Percentiles rank a stretch among this genome's conserved stretches.
phyloP scores from a whole-genome alignment of 2,797 vertebrate genomes.

The Falco berigora region DNA sequence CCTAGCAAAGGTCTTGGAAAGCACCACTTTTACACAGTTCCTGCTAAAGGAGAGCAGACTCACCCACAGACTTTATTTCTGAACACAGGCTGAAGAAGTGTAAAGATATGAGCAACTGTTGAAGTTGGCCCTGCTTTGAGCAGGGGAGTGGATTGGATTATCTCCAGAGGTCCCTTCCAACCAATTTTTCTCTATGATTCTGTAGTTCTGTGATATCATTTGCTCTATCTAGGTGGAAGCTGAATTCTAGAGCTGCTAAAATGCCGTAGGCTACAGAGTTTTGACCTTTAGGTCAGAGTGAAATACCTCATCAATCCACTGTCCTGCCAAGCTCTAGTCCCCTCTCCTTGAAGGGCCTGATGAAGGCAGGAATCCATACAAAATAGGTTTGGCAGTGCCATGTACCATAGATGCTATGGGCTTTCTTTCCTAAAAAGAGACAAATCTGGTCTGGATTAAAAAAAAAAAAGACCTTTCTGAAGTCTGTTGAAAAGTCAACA shows the following conservation, averaged over 20 bases:
- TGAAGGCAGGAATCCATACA: not conserved
- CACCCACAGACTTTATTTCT: constrained; percentile 13
- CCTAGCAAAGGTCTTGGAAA: not conserved
- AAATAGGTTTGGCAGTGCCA: not conserved
- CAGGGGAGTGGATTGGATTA: not conserved
- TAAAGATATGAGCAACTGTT: constrained; percentile 54
- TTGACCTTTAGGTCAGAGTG: not conserved
- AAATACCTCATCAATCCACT: not conserved
- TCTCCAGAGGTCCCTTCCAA: constrained; percentile 17
- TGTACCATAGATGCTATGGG: not conserved
- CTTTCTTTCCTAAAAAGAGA: not conserved
- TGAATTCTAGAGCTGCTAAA: not conserved
- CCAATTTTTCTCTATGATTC: not conserved
- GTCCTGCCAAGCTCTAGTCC: not conserved
- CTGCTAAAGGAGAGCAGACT: not conserved
- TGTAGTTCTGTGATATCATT: not conserved
- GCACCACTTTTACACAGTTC: not conserved
- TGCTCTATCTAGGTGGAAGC: not conserved
- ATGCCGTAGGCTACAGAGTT: not conserved
- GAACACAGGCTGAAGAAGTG: constrained; percentile 15
- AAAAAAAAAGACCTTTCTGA: not conserved
- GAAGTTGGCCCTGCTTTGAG: constrained; percentile 23
- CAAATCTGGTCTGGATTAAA: not conserved
- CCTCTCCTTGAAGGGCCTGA: not conserved
- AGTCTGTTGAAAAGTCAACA: not conserved